A percentile compares a stretch with the other conserved stretches of the same genome.
Evolutionary conservation across 2,113 vertebrate genomes (phyloP).

Genomic region (Brachyhypopomus gauderio): DNA sequence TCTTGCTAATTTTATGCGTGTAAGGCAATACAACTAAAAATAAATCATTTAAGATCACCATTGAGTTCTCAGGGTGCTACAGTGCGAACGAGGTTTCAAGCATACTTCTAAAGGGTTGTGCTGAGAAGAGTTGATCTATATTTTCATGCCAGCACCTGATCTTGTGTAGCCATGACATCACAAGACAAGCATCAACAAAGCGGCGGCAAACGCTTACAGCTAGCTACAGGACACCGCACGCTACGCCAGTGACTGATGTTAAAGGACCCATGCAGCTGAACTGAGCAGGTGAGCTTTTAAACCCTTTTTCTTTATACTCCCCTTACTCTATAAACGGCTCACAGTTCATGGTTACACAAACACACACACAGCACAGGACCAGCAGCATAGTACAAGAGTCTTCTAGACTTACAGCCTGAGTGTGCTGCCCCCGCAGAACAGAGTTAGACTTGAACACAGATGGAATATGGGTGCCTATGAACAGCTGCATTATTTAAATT

Average conservation of each 20-base stretch:
- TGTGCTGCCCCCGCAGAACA: neutral
- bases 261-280: slow-evolving; percentile 16
- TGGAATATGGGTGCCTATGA: neutral
- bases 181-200: neutral
- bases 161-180: neutral
- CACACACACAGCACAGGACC: slow-evolving; percentile 13
- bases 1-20: neutral
- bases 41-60: neutral
- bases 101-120: neutral
- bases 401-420: neutral
- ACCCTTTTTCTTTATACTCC: neutral
- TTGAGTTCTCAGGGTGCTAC: neutral
- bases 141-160: slow-evolving; percentile 9
- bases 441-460: neutral
- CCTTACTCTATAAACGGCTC: slow-evolving; percentile 7
- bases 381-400: neutral
- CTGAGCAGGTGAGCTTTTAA: slow-evolving; percentile 13
- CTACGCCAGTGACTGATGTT: neutral
- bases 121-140: neutral
- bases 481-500: too few relatives aligned
- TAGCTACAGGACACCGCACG: neutral
- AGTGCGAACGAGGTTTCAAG: neutral
- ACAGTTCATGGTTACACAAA: slow-evolving; percentile 12
- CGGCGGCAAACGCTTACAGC: neutral
- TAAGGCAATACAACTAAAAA: neutral